Evolutionary conservation across 2,888 invertebrate species (phyloP), one percentile per base, ranked within the genome.

Genomic region (Tetranychus piercei): DNA sequence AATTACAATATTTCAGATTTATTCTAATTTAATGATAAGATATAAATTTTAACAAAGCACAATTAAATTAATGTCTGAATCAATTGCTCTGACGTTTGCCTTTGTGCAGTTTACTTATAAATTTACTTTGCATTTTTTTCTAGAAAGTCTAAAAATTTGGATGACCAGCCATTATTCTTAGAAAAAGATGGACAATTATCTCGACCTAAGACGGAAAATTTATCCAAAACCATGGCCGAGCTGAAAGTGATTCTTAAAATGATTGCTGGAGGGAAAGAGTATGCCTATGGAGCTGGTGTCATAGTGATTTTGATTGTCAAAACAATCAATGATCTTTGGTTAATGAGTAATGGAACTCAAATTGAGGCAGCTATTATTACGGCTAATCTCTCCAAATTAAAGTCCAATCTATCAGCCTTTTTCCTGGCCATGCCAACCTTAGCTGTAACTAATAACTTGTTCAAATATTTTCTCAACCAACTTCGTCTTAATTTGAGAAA

Each of bases 241-340:
- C 43, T 74, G 71, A 74, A 74, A 22, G 69, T 22, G 6, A 76
- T 75, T 22, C 70, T 76, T n/a, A 76, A 74, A 43, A 45, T 55
- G 22, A 69, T 75, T 6, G 22, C 74, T 23, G 73, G 75, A 6
- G 34, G 73, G 0, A 75, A 73, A 44, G 77, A 77, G 71, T 77
- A 74, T 67, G 64, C 72, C 23, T 84, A 83, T 77, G 77, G 83
- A 72, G 44, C 79, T 3, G 74, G 85, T 45, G 84, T 85, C 71
- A 96, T 95, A 0, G 81, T 85, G 6, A 88, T 93, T 6, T 85
- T 99, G 69, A 86, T 95, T 34, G 88, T 91, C 2, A 86, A 96
- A 79, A 95, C 97, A 0, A 86, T 94, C 79, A 95, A 95, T 81
- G 99, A 99, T 83, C 87, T 99, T 74, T 99, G 95, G 94, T 88